Evolutionary conservation across 1,140 invertebrate genomes (phyloP), one percentile per base, ranked within the genome.

Genomic region (Lutraria rhynchaena): DNA sequence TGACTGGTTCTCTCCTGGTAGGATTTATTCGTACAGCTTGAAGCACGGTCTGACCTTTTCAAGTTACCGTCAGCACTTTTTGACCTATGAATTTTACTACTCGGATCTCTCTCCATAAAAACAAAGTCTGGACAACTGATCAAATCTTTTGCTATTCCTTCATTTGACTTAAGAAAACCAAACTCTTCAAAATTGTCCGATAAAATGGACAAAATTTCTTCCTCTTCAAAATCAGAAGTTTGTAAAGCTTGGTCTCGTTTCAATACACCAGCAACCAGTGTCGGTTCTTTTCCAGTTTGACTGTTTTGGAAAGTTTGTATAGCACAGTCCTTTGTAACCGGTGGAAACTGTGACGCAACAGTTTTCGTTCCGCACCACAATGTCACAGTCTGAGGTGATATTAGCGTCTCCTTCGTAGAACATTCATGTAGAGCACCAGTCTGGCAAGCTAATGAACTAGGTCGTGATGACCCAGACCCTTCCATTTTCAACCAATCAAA

Each of bases 341-440:
- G 90, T n/a, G 90, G 90, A 67, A 91, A 91, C 84, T 91, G 90
- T 5, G 88, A 83, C 5, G 86, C 86, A 67, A 91, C 89, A 53
- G 90, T 90, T 80, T 87, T 91, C n/a, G 89, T 90, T 15, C 90
- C 90, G 53, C 86, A 85, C 90, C 90, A 91, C 13, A 90, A 81
- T 3, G 84, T 89, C 0, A 91, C 86, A 46, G 89, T 89, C 7
- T 87, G 83, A 7, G 89, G 89, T 5, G 89, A 90, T 11, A 90
- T 84, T 17, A 74, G 51, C 0, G 89, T 89, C n/a, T 85, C 83
- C 51, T 83, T 83, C 1, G 82, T 80, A 22, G 22, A 41, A 57
- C 22, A 81, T n/a, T 81, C 78, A 22, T 70, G 44, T 19, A 55
- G 19, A 0, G 19, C 33, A 60, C 58, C 58, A 55, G 78, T 81